Conservation (phyloP, 2,113 vertebrate genomes). For the Pyxicephalus adspersus region DNA sequence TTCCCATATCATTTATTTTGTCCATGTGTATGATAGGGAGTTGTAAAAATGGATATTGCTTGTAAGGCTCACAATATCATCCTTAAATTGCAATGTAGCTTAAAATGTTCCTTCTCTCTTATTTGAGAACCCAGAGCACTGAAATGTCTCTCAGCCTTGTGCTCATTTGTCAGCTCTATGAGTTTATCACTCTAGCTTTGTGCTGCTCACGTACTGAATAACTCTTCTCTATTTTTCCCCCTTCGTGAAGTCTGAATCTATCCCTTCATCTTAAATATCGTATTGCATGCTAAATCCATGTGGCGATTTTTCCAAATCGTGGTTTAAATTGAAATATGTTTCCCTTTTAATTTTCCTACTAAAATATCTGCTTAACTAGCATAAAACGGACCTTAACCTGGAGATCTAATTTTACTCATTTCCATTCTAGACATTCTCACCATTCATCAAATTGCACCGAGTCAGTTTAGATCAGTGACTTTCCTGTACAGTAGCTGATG, state of each 20-base stretch:
- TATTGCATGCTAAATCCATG: constrained; percentile 38
- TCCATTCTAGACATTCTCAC: not conserved
- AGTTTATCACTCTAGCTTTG: constrained; percentile 52
- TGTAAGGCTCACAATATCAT: constrained; percentile 55
- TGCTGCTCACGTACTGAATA: constrained; percentile 44
- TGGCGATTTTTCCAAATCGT: not conserved
- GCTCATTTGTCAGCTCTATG: constrained; percentile 50
- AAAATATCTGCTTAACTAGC: constrained; percentile 13
- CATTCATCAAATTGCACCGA: constrained; percentile 25
- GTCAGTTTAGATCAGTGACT: constrained; percentile 10
- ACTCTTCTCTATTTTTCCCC: constrained; percentile 31
- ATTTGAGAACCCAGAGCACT: constrained; percentile 43
- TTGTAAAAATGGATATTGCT: constrained; percentile 56
- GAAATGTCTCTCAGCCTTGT: constrained; percentile 37
- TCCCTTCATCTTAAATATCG: constrained; percentile 33
- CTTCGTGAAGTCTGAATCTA: constrained; percentile 30
- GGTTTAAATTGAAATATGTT: constrained; percentile 16
- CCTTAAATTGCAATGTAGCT: constrained; percentile 55
- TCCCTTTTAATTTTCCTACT: constrained; percentile 23
- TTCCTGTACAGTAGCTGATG: constrained; percentile 1
- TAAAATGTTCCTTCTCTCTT: constrained; percentile 55
- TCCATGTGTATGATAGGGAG: constrained; percentile 49
- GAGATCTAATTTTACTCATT: constrained; percentile 18
- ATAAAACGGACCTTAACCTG: not conserved
- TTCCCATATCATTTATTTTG: constrained; percentile 54